These are phyloP conservation scores for Spodoptera littoralis DNA, from an alignment of 2,888 invertebrate genomes.

Conservation along the genomic window DNA sequence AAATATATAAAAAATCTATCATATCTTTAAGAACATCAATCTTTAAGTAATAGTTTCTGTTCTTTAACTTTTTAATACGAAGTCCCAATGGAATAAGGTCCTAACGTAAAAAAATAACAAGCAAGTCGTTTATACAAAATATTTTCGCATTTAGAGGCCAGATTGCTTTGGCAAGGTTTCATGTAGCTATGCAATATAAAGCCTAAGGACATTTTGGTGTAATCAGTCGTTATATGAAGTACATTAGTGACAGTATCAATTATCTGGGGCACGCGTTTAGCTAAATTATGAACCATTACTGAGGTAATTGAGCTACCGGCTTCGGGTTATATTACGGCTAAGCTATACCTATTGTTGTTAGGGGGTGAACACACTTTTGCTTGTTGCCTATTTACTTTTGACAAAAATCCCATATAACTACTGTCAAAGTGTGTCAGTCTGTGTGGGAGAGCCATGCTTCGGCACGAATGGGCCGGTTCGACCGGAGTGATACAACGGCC, in stretches of 20 bases:
- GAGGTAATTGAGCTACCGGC: conserved; percentile 60
- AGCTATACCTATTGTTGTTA: conserved; percentile 18
- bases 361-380: conserved; percentile 17
- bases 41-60: too few species aligned
- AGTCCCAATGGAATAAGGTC: too few species aligned
- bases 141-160: background rate
- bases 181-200: conserved; percentile 1
- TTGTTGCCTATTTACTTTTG: background rate
- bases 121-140: too few species aligned
- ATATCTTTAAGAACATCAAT: too few species aligned
- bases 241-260: conserved; percentile 60
- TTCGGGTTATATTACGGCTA: conserved; percentile 60
- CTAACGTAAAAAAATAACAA: too few species aligned
- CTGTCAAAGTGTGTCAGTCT: too few species aligned
- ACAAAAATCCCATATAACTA: background rate
- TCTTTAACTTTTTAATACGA: too few species aligned
- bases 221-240: conserved; percentile 22
- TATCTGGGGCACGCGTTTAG: conserved; percentile 62
- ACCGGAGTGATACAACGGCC: too few species aligned
- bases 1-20: too few species aligned
- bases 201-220: conserved; percentile 8
- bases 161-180: background rate
- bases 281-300: conserved; percentile 71
- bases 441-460: too few species aligned
- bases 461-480: too few species aligned